Conservation (phyloP, 2,797 vertebrate genomes). For the Enteromius mattozi region DNA sequence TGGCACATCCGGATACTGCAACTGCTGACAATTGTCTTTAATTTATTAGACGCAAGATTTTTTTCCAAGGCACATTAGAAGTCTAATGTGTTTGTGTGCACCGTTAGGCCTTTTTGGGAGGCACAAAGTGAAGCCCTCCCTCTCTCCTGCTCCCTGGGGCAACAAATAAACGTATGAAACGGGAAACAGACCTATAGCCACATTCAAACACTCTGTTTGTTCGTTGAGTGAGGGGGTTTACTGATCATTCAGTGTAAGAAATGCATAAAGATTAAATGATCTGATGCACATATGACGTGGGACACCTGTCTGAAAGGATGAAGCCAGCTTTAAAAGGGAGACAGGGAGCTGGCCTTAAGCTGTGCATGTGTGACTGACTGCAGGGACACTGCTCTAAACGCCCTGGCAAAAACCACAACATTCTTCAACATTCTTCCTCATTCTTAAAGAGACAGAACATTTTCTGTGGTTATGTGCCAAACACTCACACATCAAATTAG, state of each 20-base stretch:
- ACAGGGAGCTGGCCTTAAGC: constrained; percentile 12
- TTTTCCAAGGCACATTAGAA: not conserved
- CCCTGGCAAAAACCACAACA: constrained; percentile 77
- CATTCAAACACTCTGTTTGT: constrained; percentile 50
- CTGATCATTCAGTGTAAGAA: constrained; percentile 32
- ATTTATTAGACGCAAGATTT: not conserved
- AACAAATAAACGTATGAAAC: constrained; percentile 67
- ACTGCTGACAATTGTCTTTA: not conserved
- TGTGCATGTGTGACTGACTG: constrained; percentile 59
- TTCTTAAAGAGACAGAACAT: constrained; percentile 77
- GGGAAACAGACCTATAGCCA: constrained; percentile 60
- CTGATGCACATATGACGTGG: constrained; percentile 43
- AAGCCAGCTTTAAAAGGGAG: constrained; percentile 53
- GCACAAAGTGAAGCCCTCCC: constrained; percentile 11
- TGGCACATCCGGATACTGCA: not conserved
- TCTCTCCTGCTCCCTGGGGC: constrained; percentile 53
- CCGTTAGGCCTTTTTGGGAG: constrained; percentile 45
- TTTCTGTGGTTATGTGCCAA: constrained; percentile 67
- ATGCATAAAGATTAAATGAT: not conserved
- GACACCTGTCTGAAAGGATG: constrained; percentile 27
- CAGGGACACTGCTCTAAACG: constrained; percentile 78
- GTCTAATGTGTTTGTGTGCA: constrained; percentile 31
- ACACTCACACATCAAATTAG: constrained; percentile 9
- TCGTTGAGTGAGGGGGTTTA: constrained; percentile 45
- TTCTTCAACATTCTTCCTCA: constrained; percentile 79